Base-by-base conservation (phyloP, 2,888 invertebrate species). In the Diarsia brunnea region DNA sequence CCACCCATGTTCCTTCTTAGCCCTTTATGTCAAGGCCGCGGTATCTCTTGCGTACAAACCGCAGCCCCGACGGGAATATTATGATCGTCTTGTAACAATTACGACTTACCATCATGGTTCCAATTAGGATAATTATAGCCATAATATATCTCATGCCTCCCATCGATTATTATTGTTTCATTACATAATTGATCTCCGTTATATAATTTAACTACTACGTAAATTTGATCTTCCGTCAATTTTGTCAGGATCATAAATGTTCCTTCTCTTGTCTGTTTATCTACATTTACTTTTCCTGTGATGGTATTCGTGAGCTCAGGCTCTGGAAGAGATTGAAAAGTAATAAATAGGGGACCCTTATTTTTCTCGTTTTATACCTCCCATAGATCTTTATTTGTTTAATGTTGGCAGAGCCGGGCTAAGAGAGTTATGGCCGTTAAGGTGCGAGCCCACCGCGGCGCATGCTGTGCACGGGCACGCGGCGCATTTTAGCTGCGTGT, bases 161-260 rank as follows among this genome's bases (percentile, higher is more conserved):
- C 69, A 14, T 67, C n/a, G n/a, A 16, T n/a, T 24, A 70, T 19
- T 45, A 4, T 47, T 24, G 0, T 24, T n/a, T 0, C n/a, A 19
- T 19, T 0, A 38, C 67, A 70, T 12, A 19, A 0, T 47, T 0
- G 0, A 5, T 5, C 0, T 24, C 11, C 19, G 5, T 3, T 49
- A 16, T 16, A 5, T 11, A 70, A 24, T 24, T 11, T 3, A 7
- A 68, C 21, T 4, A 4, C 1, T 24, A 68, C 3, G 0, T 2
- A 3, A 24, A 24, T 16, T 2, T 24, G 3, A 1, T 2, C 0
- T 5, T 0, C 0, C 4, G 0, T 0, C 10, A 70, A 7, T 16
- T 0, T 0, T 49, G 14, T 2, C 16, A 38, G 10, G 14, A 47
- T 49, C 38, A 68, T 38, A 68, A 70, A 24, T 49, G 21, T 70